Evolutionary conservation across 2,113 vertebrate species (phyloP).

Genomic region (Colossoma macropomum): DNA sequence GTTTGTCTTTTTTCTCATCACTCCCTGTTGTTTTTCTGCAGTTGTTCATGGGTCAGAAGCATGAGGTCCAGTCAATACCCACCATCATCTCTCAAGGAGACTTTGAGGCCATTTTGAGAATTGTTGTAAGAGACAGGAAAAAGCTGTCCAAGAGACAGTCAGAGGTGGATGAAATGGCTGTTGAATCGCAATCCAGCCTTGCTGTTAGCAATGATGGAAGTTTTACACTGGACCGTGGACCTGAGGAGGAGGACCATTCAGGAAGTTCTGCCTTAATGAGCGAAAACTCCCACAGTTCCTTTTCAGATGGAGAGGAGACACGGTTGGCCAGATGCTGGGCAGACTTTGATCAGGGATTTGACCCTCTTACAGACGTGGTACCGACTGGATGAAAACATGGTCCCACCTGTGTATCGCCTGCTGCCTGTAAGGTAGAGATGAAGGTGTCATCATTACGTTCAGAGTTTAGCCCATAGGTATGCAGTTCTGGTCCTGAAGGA

Average conservation of each 20-base stretch:
- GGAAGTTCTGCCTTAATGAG: slow-evolving; percentile 24
- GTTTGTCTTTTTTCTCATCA: neutral
- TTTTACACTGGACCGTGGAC: slow-evolving; percentile 28
- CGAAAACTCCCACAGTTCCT: slow-evolving; percentile 30
- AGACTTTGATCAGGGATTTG: slow-evolving; percentile 65
- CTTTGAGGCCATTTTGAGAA: slow-evolving; percentile 65
- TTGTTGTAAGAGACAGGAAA: slow-evolving; percentile 54
- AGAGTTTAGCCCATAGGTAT: neutral
- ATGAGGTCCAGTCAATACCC: slow-evolving; percentile 64
- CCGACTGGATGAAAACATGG: slow-evolving; percentile 68
- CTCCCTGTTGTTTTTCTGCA: slow-evolving; percentile 14
- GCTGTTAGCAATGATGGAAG: slow-evolving; percentile 25
- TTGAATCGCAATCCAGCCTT: slow-evolving; percentile 46
- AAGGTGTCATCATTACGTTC: neutral
- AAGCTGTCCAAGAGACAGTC: slow-evolving; percentile 55
- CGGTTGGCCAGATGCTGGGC: slow-evolving; percentile 31
- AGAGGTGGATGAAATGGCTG: neutral
- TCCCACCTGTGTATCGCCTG: slow-evolving; percentile 66
- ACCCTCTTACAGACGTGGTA: slow-evolving; percentile 68
- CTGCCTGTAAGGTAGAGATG: slow-evolving; percentile 68
- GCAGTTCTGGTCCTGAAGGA: too few relatives aligned
- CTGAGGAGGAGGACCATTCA: slow-evolving; percentile 26
- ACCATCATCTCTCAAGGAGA: slow-evolving; percentile 62
- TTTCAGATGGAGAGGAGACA: slow-evolving; percentile 48
- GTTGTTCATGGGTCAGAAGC: slow-evolving; percentile 70